Evolutionary conservation across 2,888 invertebrate species (phyloP).

Genomic region (Drosophila mimica): DNA sequence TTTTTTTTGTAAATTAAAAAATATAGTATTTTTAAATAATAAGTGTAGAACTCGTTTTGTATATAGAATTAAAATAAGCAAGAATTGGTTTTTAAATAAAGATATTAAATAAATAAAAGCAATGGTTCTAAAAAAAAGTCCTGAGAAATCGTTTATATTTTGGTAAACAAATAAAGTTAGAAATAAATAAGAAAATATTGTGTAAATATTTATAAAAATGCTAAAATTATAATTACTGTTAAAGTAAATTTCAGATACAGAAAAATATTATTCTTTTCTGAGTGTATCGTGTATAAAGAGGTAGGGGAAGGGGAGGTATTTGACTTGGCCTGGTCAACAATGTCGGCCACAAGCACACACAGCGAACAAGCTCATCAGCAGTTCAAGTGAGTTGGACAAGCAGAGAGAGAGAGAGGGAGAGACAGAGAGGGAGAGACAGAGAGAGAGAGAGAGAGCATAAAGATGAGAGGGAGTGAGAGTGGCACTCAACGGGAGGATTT

Average conservation of each 20-base stretch:
- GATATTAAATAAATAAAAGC: not conserved
- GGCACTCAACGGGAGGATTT: slow-evolving; percentile 7
- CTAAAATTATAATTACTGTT: not conserved
- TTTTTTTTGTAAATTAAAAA: not conserved
- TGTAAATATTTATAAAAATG: too few relatives aligned
- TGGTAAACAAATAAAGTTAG: not conserved
- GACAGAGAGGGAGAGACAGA: not conserved
- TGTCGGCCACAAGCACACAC: slow-evolving; percentile 47
- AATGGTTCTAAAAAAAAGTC: too few relatives aligned
- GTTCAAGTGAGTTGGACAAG: slow-evolving; percentile 35
- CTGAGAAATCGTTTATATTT: not conserved
- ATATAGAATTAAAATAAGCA: not conserved
- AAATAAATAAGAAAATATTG: too few relatives aligned
- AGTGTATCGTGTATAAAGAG: not conserved
- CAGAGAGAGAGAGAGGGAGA: not conserved
- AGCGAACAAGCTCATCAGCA: slow-evolving; percentile 45
- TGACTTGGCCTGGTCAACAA: slow-evolving; percentile 44
- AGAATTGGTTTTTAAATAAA: not conserved
- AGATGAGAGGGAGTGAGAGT: not conserved
- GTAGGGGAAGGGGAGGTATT: not conserved
- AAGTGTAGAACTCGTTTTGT: not conserved
- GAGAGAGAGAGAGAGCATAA: not conserved
- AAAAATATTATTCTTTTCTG: not conserved
- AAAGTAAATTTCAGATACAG: not conserved
- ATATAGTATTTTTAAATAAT: too few relatives aligned